phyloP scores from a whole-genome alignment of 2,888 invertebrate species.

The Cheilosia variabilis region DNA sequence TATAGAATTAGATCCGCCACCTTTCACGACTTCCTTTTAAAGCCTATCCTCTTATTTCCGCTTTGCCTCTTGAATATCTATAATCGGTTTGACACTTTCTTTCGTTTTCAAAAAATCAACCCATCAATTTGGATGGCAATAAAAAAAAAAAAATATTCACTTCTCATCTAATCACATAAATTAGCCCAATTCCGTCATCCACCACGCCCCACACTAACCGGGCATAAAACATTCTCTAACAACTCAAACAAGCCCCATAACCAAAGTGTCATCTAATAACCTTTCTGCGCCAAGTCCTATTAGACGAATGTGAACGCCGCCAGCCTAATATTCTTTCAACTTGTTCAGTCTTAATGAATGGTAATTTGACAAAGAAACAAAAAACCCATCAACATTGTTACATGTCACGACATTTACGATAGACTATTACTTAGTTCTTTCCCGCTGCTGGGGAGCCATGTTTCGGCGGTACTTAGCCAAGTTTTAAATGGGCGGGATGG shows the following conservation, averaged over 20 bases:
- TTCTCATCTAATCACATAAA: conserved; percentile 14
- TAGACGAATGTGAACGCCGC: conserved; percentile 10
- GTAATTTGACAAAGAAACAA: conserved; percentile 48
- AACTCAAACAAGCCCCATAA: conserved; percentile 1
- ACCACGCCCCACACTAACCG: conserved; percentile 28
- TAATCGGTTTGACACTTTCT: too few relatives aligned
- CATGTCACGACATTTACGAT: conserved; percentile 69
- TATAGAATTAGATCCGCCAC: too few relatives aligned
- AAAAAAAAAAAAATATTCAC: conserved; percentile 20
- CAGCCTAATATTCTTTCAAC: conserved; percentile 2
- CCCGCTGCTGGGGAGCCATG: not conserved
- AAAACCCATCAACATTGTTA: conserved; percentile 59
- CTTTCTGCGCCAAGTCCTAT: conserved; percentile 7
- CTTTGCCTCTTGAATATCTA: too few relatives aligned
- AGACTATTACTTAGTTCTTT: conserved; percentile 47
- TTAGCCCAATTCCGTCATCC: conserved; percentile 21
- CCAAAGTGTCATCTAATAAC: conserved; percentile 50
- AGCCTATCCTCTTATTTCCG: too few relatives aligned
- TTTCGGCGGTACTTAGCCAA: conserved; percentile 43
- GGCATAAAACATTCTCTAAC: conserved; percentile 15
- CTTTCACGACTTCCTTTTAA: too few relatives aligned
- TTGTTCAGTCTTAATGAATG: conserved; percentile 46
- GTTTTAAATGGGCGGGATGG: conserved; percentile 55
- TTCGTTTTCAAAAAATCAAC: too few relatives aligned
- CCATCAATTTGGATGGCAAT: not conserved